phyloP scores from a whole-genome alignment of 2,113 vertebrate species.

The Zosterops pallidus region DNA sequence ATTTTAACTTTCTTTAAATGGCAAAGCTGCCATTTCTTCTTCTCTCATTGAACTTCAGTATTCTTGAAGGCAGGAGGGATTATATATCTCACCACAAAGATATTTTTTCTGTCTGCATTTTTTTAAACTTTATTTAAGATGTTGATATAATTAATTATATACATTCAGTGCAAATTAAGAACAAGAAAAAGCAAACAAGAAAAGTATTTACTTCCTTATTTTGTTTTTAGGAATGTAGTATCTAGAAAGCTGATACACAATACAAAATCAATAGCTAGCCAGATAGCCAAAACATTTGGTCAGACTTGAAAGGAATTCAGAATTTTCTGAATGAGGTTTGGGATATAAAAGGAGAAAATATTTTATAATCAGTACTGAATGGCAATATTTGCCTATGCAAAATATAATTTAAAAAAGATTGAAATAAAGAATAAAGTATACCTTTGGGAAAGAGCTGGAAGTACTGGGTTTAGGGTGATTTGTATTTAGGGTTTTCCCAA shows the following conservation, averaged over 20 bases:
- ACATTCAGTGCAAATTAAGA: not conserved
- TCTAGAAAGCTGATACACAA: not conserved
- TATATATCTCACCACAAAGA: not conserved
- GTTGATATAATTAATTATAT: not conserved
- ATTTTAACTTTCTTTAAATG: constrained; percentile 54
- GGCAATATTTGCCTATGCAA: not conserved
- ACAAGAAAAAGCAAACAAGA: not conserved
- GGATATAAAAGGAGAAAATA: not conserved
- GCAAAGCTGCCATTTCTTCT: not conserved
- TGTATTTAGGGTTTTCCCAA: not conserved
- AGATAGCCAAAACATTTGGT: not conserved
- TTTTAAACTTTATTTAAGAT: not conserved
- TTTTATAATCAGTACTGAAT: not conserved
- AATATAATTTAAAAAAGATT: not conserved
- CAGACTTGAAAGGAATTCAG: not conserved
- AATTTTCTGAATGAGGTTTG: not conserved
- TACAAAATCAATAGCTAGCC: not conserved
- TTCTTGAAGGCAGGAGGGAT: not conserved
- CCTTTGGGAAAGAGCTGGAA: not conserved
- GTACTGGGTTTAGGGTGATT: not conserved
- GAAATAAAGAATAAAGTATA: not conserved
- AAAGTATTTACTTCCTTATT: not conserved
- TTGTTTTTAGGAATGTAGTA: not conserved
- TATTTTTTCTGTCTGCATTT: not conserved
- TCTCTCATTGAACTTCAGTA: constrained; percentile 20